These are phyloP conservation scores for Plebejus argus DNA, from an alignment of 2,888 invertebrate species.

Conservation along the genomic window DNA sequence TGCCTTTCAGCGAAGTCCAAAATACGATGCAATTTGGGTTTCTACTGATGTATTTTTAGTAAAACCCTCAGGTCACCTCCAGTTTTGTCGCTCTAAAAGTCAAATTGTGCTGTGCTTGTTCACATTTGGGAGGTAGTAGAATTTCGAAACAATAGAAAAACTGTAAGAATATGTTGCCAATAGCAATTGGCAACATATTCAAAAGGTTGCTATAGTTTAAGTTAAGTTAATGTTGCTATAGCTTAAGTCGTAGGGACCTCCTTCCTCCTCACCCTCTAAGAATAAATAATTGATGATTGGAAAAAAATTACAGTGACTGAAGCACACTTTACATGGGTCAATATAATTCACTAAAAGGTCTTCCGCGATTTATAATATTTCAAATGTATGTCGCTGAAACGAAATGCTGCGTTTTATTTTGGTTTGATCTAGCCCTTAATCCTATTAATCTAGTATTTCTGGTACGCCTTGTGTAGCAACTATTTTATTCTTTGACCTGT, in stretches of 20 bases:
- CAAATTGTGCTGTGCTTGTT: not conserved
- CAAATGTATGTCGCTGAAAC: no score
- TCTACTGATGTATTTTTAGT: conserved; percentile 13
- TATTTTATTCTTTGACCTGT: not conserved
- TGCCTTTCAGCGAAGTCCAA: conserved; percentile 14
- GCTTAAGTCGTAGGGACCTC: not conserved
- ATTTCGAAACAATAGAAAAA: not conserved
- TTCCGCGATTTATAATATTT: no score
- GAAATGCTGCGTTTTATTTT: no score
- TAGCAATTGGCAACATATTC: no score
- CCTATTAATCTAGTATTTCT: no score
- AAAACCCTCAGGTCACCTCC: not conserved
- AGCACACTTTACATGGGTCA: not conserved
- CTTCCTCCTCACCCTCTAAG: no score
- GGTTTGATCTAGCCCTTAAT: no score
- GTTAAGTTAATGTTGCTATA: not conserved
- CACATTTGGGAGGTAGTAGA: not conserved
- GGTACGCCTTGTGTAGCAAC: no score
- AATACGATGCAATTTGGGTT: conserved; percentile 7
- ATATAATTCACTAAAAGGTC: no score
- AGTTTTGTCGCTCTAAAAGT: conserved; percentile 9
- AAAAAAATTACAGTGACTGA: not conserved
- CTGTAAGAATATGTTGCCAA: not conserved
- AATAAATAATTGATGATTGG: not conserved
- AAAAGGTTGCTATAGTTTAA: not conserved